Evolutionary conservation across 2,113 vertebrate genomes (phyloP).

Genomic region (Semnornis frantzii): DNA sequence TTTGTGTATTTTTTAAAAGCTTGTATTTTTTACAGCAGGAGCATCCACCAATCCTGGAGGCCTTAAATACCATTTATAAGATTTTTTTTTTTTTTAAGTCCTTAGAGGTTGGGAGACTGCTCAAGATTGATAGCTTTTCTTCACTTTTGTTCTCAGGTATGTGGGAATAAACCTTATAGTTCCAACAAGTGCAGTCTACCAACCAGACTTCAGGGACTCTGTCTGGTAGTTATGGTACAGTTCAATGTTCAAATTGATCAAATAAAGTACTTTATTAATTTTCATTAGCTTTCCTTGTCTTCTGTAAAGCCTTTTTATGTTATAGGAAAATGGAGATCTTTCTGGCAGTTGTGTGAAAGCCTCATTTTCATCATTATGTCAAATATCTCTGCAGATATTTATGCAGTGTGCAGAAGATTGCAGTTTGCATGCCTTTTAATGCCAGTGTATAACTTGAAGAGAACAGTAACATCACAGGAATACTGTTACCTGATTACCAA

Average conservation of each 20-base stretch:
- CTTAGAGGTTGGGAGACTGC: neutral
- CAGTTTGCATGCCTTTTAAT: neutral
- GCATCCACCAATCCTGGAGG: neutral
- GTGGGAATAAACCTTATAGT: slow-evolving; percentile 16
- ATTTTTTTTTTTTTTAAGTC: slow-evolving; percentile 1
- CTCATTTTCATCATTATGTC: neutral
- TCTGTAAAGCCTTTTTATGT: neutral
- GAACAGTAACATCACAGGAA: neutral
- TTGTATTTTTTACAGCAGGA: slow-evolving; percentile 29
- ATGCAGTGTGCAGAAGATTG: neutral
- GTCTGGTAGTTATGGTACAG: slow-evolving; percentile 50
- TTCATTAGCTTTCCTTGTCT: slow-evolving; percentile 32
- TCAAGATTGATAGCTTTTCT: slow-evolving; percentile 4
- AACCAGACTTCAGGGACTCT: slow-evolving; percentile 33
- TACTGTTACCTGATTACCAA: neutral
- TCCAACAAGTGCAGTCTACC: slow-evolving; percentile 25
- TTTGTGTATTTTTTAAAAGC: neutral
- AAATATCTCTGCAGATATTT: neutral
- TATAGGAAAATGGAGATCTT: neutral
- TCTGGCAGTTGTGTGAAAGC: neutral
- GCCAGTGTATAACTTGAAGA: neutral
- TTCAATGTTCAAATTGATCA: neutral
- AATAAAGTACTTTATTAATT: slow-evolving; percentile 61
- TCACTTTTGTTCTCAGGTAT: slow-evolving; percentile 51
- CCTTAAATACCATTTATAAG: slow-evolving; percentile 1